These are phyloP conservation scores for Steinernema feltiae DNA, from an alignment of 1,140 invertebrate genomes.

Conservation along the genomic window DNA sequence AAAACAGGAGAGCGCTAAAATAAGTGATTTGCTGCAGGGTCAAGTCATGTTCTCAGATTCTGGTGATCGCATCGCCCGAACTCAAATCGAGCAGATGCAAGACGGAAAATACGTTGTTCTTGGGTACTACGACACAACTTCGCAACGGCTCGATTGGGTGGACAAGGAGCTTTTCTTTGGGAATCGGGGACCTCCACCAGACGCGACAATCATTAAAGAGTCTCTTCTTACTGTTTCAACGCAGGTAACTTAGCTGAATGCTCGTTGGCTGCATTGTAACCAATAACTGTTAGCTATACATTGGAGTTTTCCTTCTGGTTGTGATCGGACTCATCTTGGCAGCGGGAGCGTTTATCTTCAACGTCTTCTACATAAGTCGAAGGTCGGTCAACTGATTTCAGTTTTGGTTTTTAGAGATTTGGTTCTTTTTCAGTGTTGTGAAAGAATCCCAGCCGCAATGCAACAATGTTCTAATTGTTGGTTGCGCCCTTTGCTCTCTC, in stretches of 20 bases:
- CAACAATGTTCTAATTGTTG: conserved; percentile 89
- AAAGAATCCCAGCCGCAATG: conserved; percentile 89
- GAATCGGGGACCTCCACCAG: conserved; percentile 56
- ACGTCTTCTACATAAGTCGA: conserved; percentile 39
- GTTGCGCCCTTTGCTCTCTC: conserved; percentile 83
- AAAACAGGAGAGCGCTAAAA: background rate
- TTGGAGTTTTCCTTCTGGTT: conserved; percentile 56
- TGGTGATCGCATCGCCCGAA: conserved; percentile 95
- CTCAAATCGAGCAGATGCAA: conserved; percentile 89
- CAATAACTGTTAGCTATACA: conserved; percentile 52
- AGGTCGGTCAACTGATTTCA: conserved; percentile 29
- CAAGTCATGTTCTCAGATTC: conserved; percentile 67
- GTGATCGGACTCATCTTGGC: conserved; percentile 70
- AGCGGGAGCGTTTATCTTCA: conserved; percentile 43
- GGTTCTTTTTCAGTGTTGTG: conserved; percentile 72
- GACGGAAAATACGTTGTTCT: conserved; percentile 87
- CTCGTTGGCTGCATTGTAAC: too few relatives aligned
- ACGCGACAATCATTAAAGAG: conserved; percentile 51
- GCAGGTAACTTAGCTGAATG: conserved; percentile 34
- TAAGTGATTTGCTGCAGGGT: conserved; percentile 61
- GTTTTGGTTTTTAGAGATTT: conserved; percentile 14
- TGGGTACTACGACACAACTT: conserved; percentile 91
- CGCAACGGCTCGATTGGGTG: conserved; percentile 87
- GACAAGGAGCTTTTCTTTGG: conserved; percentile 82
- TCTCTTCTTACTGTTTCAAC: conserved; percentile 40